These are phyloP conservation scores for Apostichopus parvimensis DNA, from an alignment of 35 echinoderm and acorn worm species.

Conservation along the genomic window DNA sequence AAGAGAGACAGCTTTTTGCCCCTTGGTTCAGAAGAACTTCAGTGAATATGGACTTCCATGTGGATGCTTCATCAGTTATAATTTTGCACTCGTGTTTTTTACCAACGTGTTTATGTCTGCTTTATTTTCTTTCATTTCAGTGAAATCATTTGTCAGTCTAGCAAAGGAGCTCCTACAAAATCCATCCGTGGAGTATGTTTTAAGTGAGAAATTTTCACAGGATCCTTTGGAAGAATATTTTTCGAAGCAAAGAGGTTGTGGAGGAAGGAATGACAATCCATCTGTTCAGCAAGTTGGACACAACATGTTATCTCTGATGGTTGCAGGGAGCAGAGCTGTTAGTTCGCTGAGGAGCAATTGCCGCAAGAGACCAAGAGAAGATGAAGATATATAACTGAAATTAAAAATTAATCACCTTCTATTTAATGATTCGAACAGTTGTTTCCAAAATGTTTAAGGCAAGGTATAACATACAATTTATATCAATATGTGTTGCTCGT, in stretches of 20 bases:
- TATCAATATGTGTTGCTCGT: too few species aligned
- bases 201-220: slow-evolving; percentile 70
- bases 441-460: too few species aligned
- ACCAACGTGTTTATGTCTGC: neutral
- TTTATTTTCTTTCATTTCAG: slow-evolving; percentile 54
- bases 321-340: slow-evolving; percentile 8
- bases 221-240: slow-evolving; percentile 84
- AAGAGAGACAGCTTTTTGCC: neutral
- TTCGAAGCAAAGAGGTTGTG: slow-evolving; percentile 54
- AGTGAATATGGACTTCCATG: neutral
- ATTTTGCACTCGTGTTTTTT: neutral
- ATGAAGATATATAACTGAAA: too few species aligned
- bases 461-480: too few species aligned
- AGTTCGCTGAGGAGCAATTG: slow-evolving; percentile 16
- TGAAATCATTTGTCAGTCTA: slow-evolving; percentile 65
- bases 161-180: slow-evolving; percentile 28
- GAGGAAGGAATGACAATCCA: slow-evolving; percentile 60
- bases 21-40: neutral
- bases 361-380: too few species aligned
- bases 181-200: slow-evolving; percentile 58
- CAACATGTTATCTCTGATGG: neutral
- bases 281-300: slow-evolving; percentile 61
- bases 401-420: too few species aligned
- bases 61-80: neutral
- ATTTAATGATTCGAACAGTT: too few species aligned